phyloP scores from a whole-genome alignment of 2,888 invertebrate genomes.

The Philereme transversata region DNA sequence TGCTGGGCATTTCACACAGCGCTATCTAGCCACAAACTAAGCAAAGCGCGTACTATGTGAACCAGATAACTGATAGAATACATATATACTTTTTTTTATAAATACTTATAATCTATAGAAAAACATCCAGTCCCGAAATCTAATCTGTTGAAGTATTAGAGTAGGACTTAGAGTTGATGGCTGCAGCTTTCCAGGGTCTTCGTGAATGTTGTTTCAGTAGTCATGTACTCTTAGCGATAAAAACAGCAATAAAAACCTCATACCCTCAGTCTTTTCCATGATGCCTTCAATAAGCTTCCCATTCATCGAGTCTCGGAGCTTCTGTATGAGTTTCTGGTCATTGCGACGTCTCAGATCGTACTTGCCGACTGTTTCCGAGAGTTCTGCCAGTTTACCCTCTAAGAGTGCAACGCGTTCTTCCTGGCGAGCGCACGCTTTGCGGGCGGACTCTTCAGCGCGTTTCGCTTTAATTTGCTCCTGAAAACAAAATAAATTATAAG shows the following conservation, averaged over 20 bases:
- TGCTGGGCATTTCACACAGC: no score
- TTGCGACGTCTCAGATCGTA: conserved; percentile 89
- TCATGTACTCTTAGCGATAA: no score
- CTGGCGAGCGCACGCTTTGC: conserved; percentile 86
- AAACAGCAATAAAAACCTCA: conserved; percentile 3
- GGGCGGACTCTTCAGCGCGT: conserved; percentile 89
- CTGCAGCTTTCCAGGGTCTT: no score
- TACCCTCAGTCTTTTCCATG: conserved; percentile 42
- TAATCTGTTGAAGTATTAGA: no score
- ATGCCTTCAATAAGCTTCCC: conserved; percentile 61
- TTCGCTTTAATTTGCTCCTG: conserved; percentile 89
- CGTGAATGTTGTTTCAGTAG: no score
- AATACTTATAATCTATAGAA: no score
- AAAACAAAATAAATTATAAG: not conserved
- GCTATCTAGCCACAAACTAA: no score
- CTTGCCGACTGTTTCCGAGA: conserved; percentile 90
- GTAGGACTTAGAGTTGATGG: no score
- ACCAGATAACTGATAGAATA: no score
- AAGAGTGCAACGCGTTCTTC: conserved; percentile 91
- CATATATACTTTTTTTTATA: no score
- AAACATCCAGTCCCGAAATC: no score
- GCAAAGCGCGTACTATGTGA: no score
- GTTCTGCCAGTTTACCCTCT: conserved; percentile 90
- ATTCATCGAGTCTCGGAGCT: conserved; percentile 81
- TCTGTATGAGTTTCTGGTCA: conserved; percentile 89